Percentiles rank a stretch among this genome's conserved stretches.
Conservation (phyloP, 2,113 vertebrate species). For the Gymnogyps californianus region DNA sequence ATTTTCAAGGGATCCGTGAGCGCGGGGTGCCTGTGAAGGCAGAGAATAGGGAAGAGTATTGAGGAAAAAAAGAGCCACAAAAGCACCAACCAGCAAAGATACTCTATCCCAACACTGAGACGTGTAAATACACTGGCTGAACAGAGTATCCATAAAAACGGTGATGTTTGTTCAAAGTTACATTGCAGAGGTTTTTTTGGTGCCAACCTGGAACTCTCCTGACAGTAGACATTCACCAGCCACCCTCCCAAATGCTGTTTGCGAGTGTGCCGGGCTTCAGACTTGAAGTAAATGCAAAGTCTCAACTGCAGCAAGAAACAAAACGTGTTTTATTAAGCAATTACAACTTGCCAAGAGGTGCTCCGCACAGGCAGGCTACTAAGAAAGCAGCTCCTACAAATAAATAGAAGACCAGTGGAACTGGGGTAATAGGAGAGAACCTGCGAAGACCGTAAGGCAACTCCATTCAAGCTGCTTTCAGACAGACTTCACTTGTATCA, state of each 20-base stretch:
- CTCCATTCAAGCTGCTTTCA: not conserved
- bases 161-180: not conserved
- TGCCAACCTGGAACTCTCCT: not conserved
- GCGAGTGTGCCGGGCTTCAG: not conserved
- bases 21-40: not conserved
- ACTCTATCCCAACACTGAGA: not conserved
- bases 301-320: not conserved
- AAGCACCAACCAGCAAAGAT: not conserved
- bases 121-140: not conserved
- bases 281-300: not conserved
- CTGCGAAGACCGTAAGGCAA: not conserved
- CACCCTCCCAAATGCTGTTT: not conserved
- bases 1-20: not conserved
- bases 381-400: not conserved
- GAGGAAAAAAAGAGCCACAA: not conserved
- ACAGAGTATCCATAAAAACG: not conserved
- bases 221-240: not conserved
- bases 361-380: not conserved
- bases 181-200: not conserved
- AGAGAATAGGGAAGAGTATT: not conserved
- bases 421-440: not conserved
- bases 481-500: not conserved
- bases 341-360: not conserved
- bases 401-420: not conserved
- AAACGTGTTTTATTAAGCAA: not conserved